phyloP scores from a whole-genome alignment of 2,113 vertebrate species.

The Oreotrochilus melanogaster region DNA sequence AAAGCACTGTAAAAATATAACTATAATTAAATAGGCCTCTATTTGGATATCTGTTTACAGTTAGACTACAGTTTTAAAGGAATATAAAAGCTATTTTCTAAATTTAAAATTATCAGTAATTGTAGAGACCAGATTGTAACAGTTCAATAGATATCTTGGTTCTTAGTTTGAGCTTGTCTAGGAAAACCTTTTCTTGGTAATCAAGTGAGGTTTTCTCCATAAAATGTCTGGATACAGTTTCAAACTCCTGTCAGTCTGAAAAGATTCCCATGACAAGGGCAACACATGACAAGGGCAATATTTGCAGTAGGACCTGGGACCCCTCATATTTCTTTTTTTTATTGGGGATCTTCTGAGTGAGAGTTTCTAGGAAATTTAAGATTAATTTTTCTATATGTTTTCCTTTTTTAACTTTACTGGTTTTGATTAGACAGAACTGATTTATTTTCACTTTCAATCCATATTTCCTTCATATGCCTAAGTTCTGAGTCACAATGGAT shows the following conservation, averaged over 20 bases:
- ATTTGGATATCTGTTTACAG: not conserved
- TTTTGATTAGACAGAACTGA: not conserved
- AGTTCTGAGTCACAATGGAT: not conserved
- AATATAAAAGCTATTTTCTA: not conserved
- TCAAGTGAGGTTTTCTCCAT: not conserved
- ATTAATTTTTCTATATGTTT: not conserved
- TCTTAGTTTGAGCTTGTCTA: not conserved
- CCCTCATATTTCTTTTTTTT: too few species aligned
- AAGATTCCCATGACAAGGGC: rapidly evolving
- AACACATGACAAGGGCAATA: rapidly evolving
- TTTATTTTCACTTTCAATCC: not conserved
- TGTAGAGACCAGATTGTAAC: not conserved
- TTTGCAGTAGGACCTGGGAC: not conserved
- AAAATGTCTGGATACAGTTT: not conserved
- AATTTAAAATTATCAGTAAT: not conserved
- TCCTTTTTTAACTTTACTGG: not conserved
- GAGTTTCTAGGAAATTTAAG: not conserved
- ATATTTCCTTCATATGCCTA: not conserved
- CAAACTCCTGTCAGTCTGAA: not conserved
- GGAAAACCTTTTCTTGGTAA: not conserved
- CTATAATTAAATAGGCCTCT: not conserved
- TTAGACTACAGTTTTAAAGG: not conserved
- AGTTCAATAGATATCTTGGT: not conserved
- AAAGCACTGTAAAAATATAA: not conserved
- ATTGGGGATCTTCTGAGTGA: not conserved